A percentile compares a stretch with the other conserved stretches of the same genome.
phyloP scores from a whole-genome alignment of 2,113 vertebrate species.

The Urocitellus parryii region DNA sequence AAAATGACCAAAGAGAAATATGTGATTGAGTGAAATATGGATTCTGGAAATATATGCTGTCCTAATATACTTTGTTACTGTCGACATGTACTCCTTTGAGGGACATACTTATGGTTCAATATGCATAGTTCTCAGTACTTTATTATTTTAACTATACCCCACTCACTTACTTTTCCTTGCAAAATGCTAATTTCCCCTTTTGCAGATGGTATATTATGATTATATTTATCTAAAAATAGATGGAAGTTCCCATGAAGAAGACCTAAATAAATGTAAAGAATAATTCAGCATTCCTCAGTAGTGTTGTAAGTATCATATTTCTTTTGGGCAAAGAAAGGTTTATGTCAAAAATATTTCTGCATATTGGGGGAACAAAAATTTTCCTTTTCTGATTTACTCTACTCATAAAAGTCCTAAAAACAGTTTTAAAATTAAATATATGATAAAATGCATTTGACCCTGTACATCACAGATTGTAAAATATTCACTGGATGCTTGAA shows the following conservation, averaged over 20 bases:
- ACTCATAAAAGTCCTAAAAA: neutral
- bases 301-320: neutral
- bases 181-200: conserved; percentile 63
- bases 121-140: neutral
- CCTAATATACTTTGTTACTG: neutral
- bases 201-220: conserved; percentile 53
- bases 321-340: neutral
- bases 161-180: neutral
- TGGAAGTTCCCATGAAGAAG: neutral
- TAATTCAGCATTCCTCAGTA: neutral
- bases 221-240: conserved; percentile 54
- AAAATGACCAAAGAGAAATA: conserved; percentile 44
- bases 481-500: neutral
- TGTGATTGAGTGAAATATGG: neutral
- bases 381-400: neutral
- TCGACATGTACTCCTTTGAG: neutral
- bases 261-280: conserved; percentile 37
- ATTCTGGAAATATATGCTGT: neutral
- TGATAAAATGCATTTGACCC: neutral
- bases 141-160: conserved; percentile 15
- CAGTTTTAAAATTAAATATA: neutral
- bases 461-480: neutral
- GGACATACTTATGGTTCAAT: neutral
- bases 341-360: neutral
- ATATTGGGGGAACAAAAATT: neutral